Percentiles rank a stretch among this genome's conserved stretches.
These are phyloP conservation scores for Bombus impatiens DNA, from an alignment of 1,140 invertebrate species.

Conservation along the genomic window DNA sequence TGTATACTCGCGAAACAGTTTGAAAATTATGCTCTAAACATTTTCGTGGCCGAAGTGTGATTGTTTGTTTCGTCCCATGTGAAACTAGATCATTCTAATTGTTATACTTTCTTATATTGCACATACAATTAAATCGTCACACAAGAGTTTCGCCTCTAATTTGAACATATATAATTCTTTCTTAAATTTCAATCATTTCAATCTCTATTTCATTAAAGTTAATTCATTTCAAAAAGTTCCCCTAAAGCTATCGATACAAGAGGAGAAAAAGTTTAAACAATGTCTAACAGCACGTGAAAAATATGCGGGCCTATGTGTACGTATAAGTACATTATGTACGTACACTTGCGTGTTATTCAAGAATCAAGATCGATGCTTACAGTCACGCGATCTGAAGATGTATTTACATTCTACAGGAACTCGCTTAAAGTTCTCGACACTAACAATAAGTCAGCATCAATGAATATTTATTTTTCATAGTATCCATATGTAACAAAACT, in stretches of 20 bases:
- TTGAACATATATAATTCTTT: too few relatives aligned
- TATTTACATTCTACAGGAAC: constrained; percentile 11
- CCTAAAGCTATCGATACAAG: neutral
- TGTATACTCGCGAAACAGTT: neutral
- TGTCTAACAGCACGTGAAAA: neutral
- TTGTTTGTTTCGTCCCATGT: neutral
- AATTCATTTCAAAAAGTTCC: neutral
- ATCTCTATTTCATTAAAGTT: neutral
- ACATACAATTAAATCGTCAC: neutral
- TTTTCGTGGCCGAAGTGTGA: neutral
- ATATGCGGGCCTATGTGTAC: neutral
- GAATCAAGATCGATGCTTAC: constrained; percentile 43
- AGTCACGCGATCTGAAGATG: constrained; percentile 45
- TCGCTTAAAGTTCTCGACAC: neutral
- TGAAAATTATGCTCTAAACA: neutral
- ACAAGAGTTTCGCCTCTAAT: neutral
- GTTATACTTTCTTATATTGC: neutral
- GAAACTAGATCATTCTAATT: neutral
- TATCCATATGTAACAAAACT: neutral
- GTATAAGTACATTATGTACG: neutral
- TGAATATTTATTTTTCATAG: neutral
- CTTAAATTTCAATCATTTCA: neutral
- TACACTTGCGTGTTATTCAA: constrained; percentile 35
- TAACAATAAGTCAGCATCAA: neutral
- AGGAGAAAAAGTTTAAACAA: neutral